phyloP scores from a whole-genome alignment of 2,888 invertebrate species.

The Cosmia trapezina region DNA sequence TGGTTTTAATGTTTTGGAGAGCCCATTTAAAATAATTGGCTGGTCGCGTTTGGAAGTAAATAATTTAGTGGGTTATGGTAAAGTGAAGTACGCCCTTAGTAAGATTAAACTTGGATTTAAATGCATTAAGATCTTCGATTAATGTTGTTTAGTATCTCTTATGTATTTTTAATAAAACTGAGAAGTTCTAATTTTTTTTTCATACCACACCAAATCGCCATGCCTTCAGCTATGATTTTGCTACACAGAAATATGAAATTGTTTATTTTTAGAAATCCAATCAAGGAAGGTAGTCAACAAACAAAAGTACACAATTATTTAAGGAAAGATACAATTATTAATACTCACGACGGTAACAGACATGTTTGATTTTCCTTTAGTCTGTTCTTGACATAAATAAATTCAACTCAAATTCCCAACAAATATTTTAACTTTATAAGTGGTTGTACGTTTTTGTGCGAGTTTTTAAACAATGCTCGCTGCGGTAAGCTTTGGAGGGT shows the following conservation, averaged over 20 bases:
- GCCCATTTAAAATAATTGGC: constrained; percentile 43
- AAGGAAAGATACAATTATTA: constrained; percentile 33
- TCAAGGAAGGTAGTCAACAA: constrained; percentile 8
- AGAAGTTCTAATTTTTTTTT: background rate
- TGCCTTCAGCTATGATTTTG: background rate
- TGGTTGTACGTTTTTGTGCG: constrained; percentile 48
- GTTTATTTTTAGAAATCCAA: background rate
- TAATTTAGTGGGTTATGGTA: constrained; percentile 15
- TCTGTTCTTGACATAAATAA: constrained; percentile 58
- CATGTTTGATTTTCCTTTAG: constrained; percentile 47
- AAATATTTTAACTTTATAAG: constrained; percentile 57
- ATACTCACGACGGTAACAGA: constrained; percentile 32
- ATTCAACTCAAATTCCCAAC: constrained; percentile 39
- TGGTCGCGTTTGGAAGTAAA: constrained; percentile 5
- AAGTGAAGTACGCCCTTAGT: background rate
- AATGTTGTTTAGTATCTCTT: background rate
- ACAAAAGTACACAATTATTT: constrained; percentile 33
- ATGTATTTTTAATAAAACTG: background rate
- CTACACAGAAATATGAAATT: background rate
- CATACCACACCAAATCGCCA: background rate
- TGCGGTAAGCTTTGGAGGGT: constrained; percentile 15
- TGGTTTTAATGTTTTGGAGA: constrained; percentile 40
- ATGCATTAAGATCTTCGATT: background rate
- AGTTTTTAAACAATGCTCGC: constrained; percentile 37
- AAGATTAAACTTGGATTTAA: background rate